Percentiles rank a stretch among this genome's conserved stretches.
Evolutionary conservation across 1,140 invertebrate species (phyloP).

Genomic region (Brachionus koreanus): DNA sequence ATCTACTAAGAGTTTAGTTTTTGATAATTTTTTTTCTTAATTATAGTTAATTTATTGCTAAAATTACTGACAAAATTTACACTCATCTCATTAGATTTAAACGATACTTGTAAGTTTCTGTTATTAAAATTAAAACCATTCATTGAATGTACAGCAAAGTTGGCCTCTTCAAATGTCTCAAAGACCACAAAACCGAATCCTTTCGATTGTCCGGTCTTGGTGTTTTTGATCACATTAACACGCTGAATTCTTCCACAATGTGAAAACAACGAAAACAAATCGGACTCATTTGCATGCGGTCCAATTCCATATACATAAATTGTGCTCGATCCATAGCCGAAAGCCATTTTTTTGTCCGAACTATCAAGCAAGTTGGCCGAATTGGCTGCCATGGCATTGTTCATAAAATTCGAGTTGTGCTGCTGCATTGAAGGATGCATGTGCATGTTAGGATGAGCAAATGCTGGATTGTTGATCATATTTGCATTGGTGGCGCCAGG

Average conservation of each 20-base stretch:
- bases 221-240: conserved; percentile 33
- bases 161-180: conserved; percentile 31
- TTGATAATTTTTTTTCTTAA: background rate
- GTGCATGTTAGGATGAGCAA: background rate
- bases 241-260: conserved; percentile 21
- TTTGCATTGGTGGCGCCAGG: background rate
- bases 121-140: conserved; percentile 38
- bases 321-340: background rate
- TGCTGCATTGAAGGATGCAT: conserved; percentile 11
- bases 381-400: background rate
- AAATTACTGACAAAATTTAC: conserved; percentile 10
- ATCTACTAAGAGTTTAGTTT: background rate
- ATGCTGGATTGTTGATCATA: background rate
- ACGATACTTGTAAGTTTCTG: conserved; percentile 35
- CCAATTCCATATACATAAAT: conserved; percentile 45
- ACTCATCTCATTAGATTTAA: background rate
- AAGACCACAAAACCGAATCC: conserved; percentile 42
- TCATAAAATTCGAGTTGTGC: background rate
- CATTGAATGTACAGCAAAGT: conserved; percentile 34
- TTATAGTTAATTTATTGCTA: background rate
- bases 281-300: background rate
- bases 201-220: conserved; percentile 18
- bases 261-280: conserved; percentile 33
- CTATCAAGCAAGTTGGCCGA: background rate
- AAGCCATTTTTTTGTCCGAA: background rate